A percentile compares a stretch with the other conserved stretches of the same genome.
These are phyloP conservation scores for Brachionus manjavacas DNA, from an alignment of 1,140 invertebrate species.

Conservation along the genomic window DNA sequence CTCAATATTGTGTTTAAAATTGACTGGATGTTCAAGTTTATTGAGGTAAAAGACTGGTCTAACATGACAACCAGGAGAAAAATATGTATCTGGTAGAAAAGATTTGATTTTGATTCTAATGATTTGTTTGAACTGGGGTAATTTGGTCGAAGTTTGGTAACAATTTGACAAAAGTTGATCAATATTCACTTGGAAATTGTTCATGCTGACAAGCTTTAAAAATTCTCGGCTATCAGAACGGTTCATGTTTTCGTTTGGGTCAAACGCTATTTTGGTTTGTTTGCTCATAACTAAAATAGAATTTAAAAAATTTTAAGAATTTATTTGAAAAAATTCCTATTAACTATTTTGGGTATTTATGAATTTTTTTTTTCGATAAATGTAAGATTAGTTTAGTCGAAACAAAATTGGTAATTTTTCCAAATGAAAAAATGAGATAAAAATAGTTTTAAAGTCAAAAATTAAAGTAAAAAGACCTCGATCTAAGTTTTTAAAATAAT, in stretches of 20 bases:
- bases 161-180: neutral
- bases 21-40: neutral
- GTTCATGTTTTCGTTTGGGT: neutral
- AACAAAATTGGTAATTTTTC: too few relatives aligned
- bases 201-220: neutral
- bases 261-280: neutral
- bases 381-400: too few relatives aligned
- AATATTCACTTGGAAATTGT: neutral
- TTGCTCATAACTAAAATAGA: neutral
- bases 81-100: neutral
- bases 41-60: neutral
- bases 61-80: neutral
- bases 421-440: too few relatives aligned
- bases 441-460: too few relatives aligned
- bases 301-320: neutral
- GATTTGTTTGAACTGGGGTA: neutral
- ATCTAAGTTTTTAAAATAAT: too few relatives aligned
- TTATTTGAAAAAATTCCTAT: too few relatives aligned
- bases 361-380: too few relatives aligned
- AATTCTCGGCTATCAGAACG: neutral
- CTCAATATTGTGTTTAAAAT: neutral
- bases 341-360: too few relatives aligned
- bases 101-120: neutral
- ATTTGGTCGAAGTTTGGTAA: neutral
- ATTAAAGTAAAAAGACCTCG: too few relatives aligned